A percentile compares a stretch with the other conserved stretches of the same genome.
Conservation (phyloP, 2,888 invertebrate genomes). For the Athetis lepigone region DNA sequence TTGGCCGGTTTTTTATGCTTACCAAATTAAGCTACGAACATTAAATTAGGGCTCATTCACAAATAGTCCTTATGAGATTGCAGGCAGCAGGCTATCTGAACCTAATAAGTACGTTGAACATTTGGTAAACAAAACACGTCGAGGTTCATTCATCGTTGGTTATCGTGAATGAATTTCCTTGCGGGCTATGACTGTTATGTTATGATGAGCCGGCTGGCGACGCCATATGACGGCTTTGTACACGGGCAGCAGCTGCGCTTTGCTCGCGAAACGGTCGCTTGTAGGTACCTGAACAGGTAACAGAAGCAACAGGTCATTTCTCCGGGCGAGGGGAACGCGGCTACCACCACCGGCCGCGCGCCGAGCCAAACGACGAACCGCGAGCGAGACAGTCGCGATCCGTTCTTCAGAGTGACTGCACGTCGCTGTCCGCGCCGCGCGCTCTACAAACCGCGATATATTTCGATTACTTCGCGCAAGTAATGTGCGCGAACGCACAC, state of each 20-base stretch:
- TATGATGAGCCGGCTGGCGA: slow-evolving; percentile 66
- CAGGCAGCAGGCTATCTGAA: slow-evolving; percentile 23
- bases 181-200: slow-evolving; percentile 29
- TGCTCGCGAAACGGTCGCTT: slow-evolving; percentile 81
- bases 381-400: slow-evolving; percentile 76
- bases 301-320: slow-evolving; percentile 90
- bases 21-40: neutral
- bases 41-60: neutral
- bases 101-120: slow-evolving; percentile 53
- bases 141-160: slow-evolving; percentile 80
- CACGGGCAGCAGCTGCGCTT: slow-evolving; percentile 82
- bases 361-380: slow-evolving; percentile 23
- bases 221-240: slow-evolving; percentile 85
- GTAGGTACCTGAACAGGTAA: slow-evolving; percentile 87
- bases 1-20: neutral
- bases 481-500: slow-evolving; percentile 87
- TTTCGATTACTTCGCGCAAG: slow-evolving; percentile 75
- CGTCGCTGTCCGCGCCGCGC: slow-evolving; percentile 71
- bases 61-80: slow-evolving; percentile 6
- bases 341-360: slow-evolving; percentile 64
- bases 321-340: slow-evolving; percentile 81
- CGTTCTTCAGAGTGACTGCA: slow-evolving; percentile 66
- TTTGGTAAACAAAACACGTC: slow-evolving; percentile 80
- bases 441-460: slow-evolving; percentile 62
- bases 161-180: slow-evolving; percentile 80